A percentile compares a stretch with the other conserved stretches of the same genome.
These are phyloP conservation scores for Idaea straminata DNA, from an alignment of 2,888 invertebrate species.

Conservation along the genomic window DNA sequence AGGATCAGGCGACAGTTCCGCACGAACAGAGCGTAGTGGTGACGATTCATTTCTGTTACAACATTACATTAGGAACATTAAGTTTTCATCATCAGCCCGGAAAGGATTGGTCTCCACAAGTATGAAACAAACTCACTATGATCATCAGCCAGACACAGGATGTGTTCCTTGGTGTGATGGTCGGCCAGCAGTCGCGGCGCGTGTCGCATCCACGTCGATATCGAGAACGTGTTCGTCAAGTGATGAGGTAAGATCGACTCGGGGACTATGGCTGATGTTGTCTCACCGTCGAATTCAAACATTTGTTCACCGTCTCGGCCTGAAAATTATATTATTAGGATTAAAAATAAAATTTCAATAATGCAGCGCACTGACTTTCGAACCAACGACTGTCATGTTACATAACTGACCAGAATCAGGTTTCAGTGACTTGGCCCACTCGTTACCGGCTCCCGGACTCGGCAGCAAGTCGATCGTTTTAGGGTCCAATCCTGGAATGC, in stretches of 20 bases:
- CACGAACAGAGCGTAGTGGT: slow-evolving; percentile 98
- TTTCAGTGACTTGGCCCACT: slow-evolving; percentile 90
- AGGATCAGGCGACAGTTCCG: slow-evolving; percentile 98
- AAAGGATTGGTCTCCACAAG: neutral
- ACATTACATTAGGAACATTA: neutral
- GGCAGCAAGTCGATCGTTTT: slow-evolving; percentile 93
- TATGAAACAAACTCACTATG: slow-evolving; percentile 85
- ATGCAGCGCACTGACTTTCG: neutral
- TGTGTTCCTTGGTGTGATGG: slow-evolving; percentile 96
- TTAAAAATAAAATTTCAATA: neutral
- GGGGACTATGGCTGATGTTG: slow-evolving; percentile 90
- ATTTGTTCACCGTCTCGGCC: slow-evolving; percentile 91
- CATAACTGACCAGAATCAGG: slow-evolving; percentile 84
- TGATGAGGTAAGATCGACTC: slow-evolving; percentile 87
- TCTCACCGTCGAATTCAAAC: slow-evolving; percentile 96
- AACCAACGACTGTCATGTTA: neutral
- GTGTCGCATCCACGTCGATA: slow-evolving; percentile 98
- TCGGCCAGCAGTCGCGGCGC: slow-evolving; percentile 88
- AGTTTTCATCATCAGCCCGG: neutral
- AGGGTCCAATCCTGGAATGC: slow-evolving; percentile 82
- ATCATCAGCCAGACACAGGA: slow-evolving; percentile 98
- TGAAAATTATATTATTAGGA: slow-evolving; percentile 25
- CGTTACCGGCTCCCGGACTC: slow-evolving; percentile 86
- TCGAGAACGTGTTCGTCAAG: slow-evolving; percentile 90
- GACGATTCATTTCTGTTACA: slow-evolving; percentile 95